These are phyloP conservation scores for Drosophila rubida DNA, from an alignment of 2,888 invertebrate species.

Conservation along the genomic window DNA sequence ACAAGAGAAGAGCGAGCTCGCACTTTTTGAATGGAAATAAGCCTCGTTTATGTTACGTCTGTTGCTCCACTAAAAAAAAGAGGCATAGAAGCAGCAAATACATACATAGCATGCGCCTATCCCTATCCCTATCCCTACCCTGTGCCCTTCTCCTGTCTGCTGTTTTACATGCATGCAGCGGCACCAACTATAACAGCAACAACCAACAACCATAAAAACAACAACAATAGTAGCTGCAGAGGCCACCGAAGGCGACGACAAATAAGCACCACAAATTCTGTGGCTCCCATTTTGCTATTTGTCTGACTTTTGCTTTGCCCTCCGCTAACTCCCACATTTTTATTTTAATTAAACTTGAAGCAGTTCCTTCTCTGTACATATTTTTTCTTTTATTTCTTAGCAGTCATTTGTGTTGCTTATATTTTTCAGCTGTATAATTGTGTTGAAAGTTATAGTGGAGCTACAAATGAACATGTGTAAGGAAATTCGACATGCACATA, in stretches of 20 bases:
- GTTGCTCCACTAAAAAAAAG: slow-evolving; percentile 41
- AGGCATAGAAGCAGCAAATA: slow-evolving; percentile 20
- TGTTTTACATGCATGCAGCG: slow-evolving; percentile 52
- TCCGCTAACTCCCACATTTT: slow-evolving; percentile 33
- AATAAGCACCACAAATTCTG: slow-evolving; percentile 62
- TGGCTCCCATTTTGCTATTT: slow-evolving; percentile 40
- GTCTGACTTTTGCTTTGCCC: slow-evolving; percentile 18
- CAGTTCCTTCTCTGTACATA: slow-evolving; percentile 14
- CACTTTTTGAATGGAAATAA: slow-evolving; percentile 73
- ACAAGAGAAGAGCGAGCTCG: slow-evolving; percentile 22
- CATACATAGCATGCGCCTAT: slow-evolving; percentile 24
- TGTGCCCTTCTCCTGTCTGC: slow-evolving; percentile 11
- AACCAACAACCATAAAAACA: slow-evolving; percentile 17
- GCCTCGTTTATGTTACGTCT: slow-evolving; percentile 67
- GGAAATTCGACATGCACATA: slow-evolving; percentile 44
- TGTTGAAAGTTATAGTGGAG: slow-evolving; percentile 46
- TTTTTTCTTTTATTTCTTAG: slow-evolving; percentile 29
- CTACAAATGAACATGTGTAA: slow-evolving; percentile 54
- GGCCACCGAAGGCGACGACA: slow-evolving; percentile 52
- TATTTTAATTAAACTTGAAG: slow-evolving; percentile 72
- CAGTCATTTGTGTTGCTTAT: slow-evolving; percentile 1
- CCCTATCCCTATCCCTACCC: background rate
- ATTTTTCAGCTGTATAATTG: slow-evolving; percentile 59
- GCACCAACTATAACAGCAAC: slow-evolving; percentile 17
- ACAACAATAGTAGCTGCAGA: slow-evolving; percentile 17